Evolutionary conservation across 2,797 vertebrate genomes (phyloP).

Genomic region (Chelon auratus): DNA sequence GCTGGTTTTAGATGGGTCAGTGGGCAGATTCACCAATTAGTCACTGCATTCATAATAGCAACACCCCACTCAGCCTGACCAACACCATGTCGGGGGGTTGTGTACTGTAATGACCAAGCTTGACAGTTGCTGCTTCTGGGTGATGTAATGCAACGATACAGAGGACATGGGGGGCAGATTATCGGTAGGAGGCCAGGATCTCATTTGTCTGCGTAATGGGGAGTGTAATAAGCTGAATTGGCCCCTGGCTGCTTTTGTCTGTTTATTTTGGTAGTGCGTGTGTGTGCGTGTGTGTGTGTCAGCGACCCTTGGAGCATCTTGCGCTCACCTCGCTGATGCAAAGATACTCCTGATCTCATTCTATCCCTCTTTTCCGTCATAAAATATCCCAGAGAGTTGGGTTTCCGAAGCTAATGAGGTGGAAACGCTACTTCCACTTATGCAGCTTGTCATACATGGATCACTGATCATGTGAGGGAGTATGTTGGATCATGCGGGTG

Average conservation of each 20-base stretch:
- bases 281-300: constrained; percentile 31
- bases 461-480: constrained; percentile 38
- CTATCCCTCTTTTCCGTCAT: constrained; percentile 22
- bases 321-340: constrained; percentile 41
- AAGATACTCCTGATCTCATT: constrained; percentile 13
- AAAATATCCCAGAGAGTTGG: constrained; percentile 36
- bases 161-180: constrained; percentile 66
- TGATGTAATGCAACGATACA: constrained; percentile 71
- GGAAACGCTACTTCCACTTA: constrained; percentile 49
- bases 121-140: constrained; percentile 62
- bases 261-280: constrained; percentile 60
- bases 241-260: constrained; percentile 69
- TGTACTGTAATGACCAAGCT: constrained; percentile 43
- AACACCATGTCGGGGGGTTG: constrained; percentile 10
- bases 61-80: constrained; percentile 13
- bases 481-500: constrained; percentile 15
- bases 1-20: background rate
- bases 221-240: constrained; percentile 77
- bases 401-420: constrained; percentile 48
- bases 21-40: constrained; percentile 19
- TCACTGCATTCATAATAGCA: constrained; percentile 10
- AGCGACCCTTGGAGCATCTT: constrained; percentile 23
- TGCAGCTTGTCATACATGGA: constrained; percentile 33
- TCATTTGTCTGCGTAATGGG: constrained; percentile 81
- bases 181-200: constrained; percentile 74